Evolutionary conservation across 2,113 vertebrate genomes (phyloP), one percentile per base, ranked within the genome.

Genomic region (Mus pahari): DNA sequence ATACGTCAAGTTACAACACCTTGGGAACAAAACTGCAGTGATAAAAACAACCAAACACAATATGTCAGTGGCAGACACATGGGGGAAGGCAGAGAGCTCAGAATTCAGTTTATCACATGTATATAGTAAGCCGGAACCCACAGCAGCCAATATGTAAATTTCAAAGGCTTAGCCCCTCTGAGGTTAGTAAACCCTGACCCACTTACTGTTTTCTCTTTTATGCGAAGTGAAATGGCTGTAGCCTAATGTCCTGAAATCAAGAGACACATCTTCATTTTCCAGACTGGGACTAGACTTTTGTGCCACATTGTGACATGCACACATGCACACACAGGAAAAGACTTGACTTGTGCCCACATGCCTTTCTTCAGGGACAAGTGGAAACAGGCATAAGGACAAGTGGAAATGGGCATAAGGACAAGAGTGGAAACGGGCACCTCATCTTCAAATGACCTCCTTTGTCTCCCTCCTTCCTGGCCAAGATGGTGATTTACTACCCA

Each of bases 81-180:
- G 1, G 4, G 14, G 3, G 5, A 36, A n/a, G 36, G 42, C 14
- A 31, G 70, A 60, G 50, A 89, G n/a, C 75, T 83, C 66, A 10
- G 20, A 39, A 16, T 19, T 58, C 74, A 22, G 14, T 58, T 58
- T 22, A 73, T 70, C 39, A 39, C 36, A 68, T 28, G 20, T 68
- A 73, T n/a, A 53, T 66, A 68, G 66, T 11, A 33, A 93, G 45
- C 53, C 11, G 16, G 70, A 94, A 97, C 94, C 95, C 88, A 88
- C 79, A 75, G 33, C 74, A 36, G 11, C 45, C 24, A 60, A 28
- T 71, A 96, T 97, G 91, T 62, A 97, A 96, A 97, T 97, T 53
- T 92, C 11, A 1, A 60, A 48, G 62, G 77, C 79, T 48, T 58
- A 92, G 75, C 22, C 31, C 39, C 36, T 78, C 17, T 50, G 53